Evolutionary conservation across 2,888 invertebrate genomes (phyloP).

Genomic region (Onthophagus sagittarius): DNA sequence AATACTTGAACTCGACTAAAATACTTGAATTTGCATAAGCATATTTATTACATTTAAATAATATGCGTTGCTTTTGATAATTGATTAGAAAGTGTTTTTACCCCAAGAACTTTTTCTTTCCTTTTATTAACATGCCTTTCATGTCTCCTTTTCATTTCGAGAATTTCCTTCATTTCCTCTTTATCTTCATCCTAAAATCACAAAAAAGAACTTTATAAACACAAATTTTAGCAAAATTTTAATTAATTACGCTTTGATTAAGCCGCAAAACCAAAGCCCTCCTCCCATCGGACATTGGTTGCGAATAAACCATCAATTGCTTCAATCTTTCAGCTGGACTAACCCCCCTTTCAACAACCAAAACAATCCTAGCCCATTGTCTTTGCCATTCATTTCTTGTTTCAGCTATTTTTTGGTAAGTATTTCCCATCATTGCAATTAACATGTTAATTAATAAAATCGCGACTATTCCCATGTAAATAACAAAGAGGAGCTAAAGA

Average conservation of each 20-base stretch:
- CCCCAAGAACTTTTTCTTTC: slow-evolving; percentile 19
- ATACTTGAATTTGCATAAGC: too few relatives aligned
- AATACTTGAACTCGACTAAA: background rate
- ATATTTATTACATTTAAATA: slow-evolving; percentile 1
- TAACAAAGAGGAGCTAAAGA: slow-evolving; percentile 79
- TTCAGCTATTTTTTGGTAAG: slow-evolving; percentile 96
- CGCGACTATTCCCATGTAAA: slow-evolving; percentile 96
- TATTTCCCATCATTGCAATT: slow-evolving; percentile 99
- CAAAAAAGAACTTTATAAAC: background rate
- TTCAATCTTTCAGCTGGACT: slow-evolving; percentile 81
- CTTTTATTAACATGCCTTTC: slow-evolving; percentile 74
- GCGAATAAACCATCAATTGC: slow-evolving; percentile 87
- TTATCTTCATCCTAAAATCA: slow-evolving; percentile 78
- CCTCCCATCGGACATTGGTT: slow-evolving; percentile 87
- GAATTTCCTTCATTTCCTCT: slow-evolving; percentile 89
- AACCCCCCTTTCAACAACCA: slow-evolving; percentile 96
- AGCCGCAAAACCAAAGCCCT: slow-evolving; percentile 82
- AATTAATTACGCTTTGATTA: slow-evolving; percentile 70
- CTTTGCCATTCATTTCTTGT: slow-evolving; percentile 97
- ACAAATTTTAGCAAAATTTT: background rate
- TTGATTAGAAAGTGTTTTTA: background rate
- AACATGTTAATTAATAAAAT: slow-evolving; percentile 95
- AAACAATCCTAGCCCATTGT: slow-evolving; percentile 95
- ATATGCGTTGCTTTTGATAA: slow-evolving; percentile 15
- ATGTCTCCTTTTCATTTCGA: slow-evolving; percentile 86